Percentiles rank a stretch among this genome's conserved stretches.
These are phyloP conservation scores for Scalopus aquaticus DNA, from an alignment of 2,113 vertebrate species.

Conservation along the genomic window DNA sequence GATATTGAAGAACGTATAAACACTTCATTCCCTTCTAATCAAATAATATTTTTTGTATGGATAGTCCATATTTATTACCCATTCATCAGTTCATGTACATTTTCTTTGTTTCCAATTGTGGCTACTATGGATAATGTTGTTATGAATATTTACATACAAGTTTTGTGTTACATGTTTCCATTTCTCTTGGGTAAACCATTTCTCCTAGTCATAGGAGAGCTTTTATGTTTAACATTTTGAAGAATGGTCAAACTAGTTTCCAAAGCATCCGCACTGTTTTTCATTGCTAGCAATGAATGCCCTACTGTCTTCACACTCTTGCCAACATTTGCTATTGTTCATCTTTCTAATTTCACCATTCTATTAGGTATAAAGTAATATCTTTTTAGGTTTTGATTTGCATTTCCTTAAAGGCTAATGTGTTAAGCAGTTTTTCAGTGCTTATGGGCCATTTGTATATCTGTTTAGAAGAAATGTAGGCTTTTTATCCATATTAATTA, in stretches of 20 bases:
- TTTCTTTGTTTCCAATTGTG: neutral
- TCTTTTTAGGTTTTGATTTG: neutral
- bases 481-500: neutral
- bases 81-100: neutral
- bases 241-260: neutral
- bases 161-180: neutral
- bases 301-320: neutral
- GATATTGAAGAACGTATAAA: neutral
- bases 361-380: neutral
- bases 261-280: fast-evolving
- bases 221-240: neutral
- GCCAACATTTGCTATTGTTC: neutral
- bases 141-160: neutral
- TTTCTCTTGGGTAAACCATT: too few relatives aligned
- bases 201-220: neutral
- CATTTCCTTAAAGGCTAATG: neutral
- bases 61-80: neutral
- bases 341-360: neutral
- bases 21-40: neutral
- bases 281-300: too few relatives aligned
- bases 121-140: too few relatives aligned
- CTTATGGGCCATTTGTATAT: neutral
- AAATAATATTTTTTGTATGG: neutral
- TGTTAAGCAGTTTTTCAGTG: neutral
- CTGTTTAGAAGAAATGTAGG: neutral